phyloP scores from a whole-genome alignment of 2,888 invertebrate genomes.

The Dynastes maya region DNA sequence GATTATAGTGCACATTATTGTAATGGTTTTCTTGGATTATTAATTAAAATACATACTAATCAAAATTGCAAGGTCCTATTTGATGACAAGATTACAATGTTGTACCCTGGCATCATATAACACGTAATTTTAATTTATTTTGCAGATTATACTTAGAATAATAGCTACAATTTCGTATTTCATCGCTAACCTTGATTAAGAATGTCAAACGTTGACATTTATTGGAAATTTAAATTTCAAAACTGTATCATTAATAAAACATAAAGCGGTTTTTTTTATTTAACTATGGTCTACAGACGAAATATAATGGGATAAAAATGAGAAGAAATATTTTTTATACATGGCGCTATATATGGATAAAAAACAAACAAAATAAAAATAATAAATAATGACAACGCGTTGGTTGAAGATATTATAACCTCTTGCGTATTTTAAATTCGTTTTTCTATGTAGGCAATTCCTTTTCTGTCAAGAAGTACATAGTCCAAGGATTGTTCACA shows the following conservation, averaged over 20 bases:
- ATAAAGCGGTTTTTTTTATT: not conserved
- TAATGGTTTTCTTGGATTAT: not conserved
- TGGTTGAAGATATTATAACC: conserved; percentile 12
- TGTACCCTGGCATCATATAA: not conserved
- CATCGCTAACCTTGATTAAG: conserved; percentile 1
- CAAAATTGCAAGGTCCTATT: not conserved
- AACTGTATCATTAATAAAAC: not conserved
- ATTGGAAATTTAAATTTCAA: conserved; percentile 2
- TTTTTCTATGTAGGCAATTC: conserved; percentile 26
- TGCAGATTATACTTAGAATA: not conserved
- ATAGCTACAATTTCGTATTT: not conserved
- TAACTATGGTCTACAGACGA: not conserved
- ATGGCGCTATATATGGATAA: no score
- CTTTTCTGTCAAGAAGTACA: conserved; percentile 11
- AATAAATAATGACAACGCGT: conserved; percentile 3
- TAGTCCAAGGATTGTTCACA: conserved; percentile 1
- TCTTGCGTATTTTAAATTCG: conserved; percentile 8
- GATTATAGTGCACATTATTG: no score
- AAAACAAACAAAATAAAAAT: not conserved
- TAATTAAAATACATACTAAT: not conserved
- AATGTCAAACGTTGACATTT: conserved; percentile 30
- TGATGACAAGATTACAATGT: not conserved
- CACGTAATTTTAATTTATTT: not conserved
- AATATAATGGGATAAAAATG: not conserved
- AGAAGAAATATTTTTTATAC: not conserved